Evolutionary conservation across 2,888 invertebrate species (phyloP), one percentile per base, ranked within the genome.

Genomic region (Scrobipalpa costella): DNA sequence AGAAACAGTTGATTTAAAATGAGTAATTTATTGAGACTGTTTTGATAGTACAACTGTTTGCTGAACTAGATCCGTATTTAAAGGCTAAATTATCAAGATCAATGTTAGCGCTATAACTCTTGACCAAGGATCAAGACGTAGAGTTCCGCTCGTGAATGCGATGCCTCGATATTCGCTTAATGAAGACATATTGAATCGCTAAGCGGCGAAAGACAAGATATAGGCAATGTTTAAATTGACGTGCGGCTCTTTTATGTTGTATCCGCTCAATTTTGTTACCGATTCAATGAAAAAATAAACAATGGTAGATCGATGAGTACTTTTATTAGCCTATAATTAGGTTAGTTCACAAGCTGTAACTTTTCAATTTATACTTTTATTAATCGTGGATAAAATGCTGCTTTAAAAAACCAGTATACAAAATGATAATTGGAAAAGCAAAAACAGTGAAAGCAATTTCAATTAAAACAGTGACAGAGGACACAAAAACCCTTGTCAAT

Each of bases 141-240:
- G 79, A 78, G 86, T 84, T 87, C 87, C 85, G 82, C 77, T 85
- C 82, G 81, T 81, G 81, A 85, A 87, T 84, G 80, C 84, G 85
- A 84, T 85, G 85, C 84, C 84, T 84, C 85, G 87, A 88, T 86
- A 85, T 86, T 84, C 87, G 74, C 85, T 88, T 91, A 91, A 91
- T 91, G 90, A 91, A 91, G 90, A 90, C 90, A 90, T 91, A 91
- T 91, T 90, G 90, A 90, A 88, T 88, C 87, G 88, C 86, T 81
- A 85, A 88, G 81, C 87, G 84, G 84, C 84, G 75, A 81, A 80
- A 78, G 87, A 84, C 86, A 86, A 85, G 80, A 84, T 86, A 86
- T 88, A 87, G 84, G 82, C 88, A 84, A 86, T 84, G 86, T 83
- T 86, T 86, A 88, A 88, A 89, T 87, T 89, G 90, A 88, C 87